Evolutionary conservation across 2,888 invertebrate genomes (phyloP), one percentile per base, ranked within the genome.

Genomic region (Parasteatoda lunata): DNA sequence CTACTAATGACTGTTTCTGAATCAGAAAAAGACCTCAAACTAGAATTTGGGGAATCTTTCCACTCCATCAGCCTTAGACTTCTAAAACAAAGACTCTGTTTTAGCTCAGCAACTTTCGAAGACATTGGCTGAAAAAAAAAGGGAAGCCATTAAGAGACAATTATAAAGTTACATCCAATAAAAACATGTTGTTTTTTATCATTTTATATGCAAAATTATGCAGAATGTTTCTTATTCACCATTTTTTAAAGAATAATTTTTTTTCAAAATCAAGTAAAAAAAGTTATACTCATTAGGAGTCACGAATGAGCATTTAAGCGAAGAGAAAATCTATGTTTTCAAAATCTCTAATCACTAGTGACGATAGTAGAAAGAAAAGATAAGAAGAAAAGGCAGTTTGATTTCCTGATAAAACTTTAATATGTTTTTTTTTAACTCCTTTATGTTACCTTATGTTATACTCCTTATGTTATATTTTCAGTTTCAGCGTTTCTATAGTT

Each of bases 11-110:
- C 64, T 9, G 71, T 5, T 71, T 79, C 79, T 4, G 79, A 79
- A 71, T 79, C 79, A 4, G 79, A 79, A 7, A 71, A 49, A 3
- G 59, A 79, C 30, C 49, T 79, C 6, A 9, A n/a, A 47, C 5
- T 9, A 9, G 64, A 45, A 13, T 59, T 59, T 30, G 0, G 30
- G 11, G 13, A 59, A 59, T 59, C 59, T 59, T 4, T 59, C 13
- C 59, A 13, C 59, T 11, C 59, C 59, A 59, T 13, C 4, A 59
- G 59, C 5, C 59, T 9, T 9, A 59, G 59, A 59, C 59, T 59
- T 0, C n/a, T 59, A 11, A 59, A 59, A 59, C 59, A 8, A n/a
- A 59, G 59, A 11, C 11, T 59, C 59, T 59, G 59, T n/a, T 59
- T 59, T 4, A 59, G 9, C 4, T 13, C 59, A 59, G 59, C 8